phyloP scores from a whole-genome alignment of 1,140 invertebrate species.

The Diploscapter pachys region DNA sequence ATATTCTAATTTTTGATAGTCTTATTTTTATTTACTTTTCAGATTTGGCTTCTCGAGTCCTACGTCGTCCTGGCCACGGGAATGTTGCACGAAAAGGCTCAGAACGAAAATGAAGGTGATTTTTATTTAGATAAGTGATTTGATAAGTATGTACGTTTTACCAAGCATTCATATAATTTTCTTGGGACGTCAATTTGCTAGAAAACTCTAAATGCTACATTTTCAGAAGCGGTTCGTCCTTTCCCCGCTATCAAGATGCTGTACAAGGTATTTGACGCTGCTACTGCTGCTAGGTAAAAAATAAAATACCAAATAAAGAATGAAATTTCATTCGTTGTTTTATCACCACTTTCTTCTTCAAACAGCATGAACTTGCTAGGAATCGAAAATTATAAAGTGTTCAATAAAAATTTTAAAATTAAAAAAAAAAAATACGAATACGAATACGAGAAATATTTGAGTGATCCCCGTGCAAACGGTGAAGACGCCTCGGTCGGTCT shows the following conservation, averaged over 20 bases:
- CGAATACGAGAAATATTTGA: constrained; percentile 22
- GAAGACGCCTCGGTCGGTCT: constrained; percentile 49
- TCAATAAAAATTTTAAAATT: neutral
- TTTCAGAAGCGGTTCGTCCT: constrained; percentile 16
- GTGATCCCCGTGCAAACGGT: constrained; percentile 50
- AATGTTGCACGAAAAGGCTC: constrained; percentile 19
- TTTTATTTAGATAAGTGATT: neutral
- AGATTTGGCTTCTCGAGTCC: constrained; percentile 50
- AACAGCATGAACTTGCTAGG: neutral
- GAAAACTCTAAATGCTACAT: neutral
- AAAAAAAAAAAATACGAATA: neutral
- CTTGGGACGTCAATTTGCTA: neutral
- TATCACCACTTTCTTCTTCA: neutral
- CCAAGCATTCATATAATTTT: neutral
- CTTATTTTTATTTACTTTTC: constrained; percentile 12
- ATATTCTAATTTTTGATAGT: neutral
- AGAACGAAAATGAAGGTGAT: constrained; percentile 2
- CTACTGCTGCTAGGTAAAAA: constrained; percentile 38
- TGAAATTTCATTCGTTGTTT: neutral
- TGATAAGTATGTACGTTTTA: constrained; percentile 2
- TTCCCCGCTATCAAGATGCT: constrained; percentile 49
- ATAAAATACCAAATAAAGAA: neutral
- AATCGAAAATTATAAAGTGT: neutral
- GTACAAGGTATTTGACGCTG: constrained; percentile 46
- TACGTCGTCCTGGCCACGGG: constrained; percentile 47